These are phyloP conservation scores for Tragelaphus strepsiceros DNA, from an alignment of 2,113 vertebrate species.

Conservation along the genomic window DNA sequence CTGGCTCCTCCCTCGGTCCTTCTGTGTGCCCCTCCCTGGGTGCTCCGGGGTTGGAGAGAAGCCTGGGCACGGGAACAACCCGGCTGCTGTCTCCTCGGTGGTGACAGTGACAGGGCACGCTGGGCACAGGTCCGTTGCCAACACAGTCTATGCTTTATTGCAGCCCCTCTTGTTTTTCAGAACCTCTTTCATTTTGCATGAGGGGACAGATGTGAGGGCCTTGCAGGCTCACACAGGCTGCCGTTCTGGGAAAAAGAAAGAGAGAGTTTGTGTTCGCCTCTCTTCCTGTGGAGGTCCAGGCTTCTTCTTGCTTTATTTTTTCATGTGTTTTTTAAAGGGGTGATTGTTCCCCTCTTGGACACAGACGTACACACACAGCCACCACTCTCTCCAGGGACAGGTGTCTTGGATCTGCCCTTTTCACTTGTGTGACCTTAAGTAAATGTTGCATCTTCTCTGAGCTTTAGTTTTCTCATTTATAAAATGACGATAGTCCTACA, in stretches of 20 bases:
- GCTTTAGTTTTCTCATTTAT: neutral
- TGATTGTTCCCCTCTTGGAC: constrained; percentile 42
- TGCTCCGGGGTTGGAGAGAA: neutral
- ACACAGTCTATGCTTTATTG: constrained; percentile 77
- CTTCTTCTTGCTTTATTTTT: constrained; percentile 23
- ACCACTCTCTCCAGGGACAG: neutral
- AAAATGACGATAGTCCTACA: neutral
- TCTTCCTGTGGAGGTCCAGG: neutral
- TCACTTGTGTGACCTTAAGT: neutral
- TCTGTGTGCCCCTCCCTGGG: neutral
- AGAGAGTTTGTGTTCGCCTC: constrained; percentile 74
- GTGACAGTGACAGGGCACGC: neutral
- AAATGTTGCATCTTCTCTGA: neutral
- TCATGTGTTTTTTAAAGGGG: constrained; percentile 22
- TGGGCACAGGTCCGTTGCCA: constrained; percentile 65
- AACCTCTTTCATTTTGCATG: constrained; percentile 79
- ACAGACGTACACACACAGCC: neutral
- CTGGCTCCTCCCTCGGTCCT: neutral
- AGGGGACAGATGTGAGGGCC: constrained; percentile 82
- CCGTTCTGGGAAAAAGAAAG: constrained; percentile 75
- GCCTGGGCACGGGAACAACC: constrained; percentile 68
- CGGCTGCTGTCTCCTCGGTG: constrained; percentile 66
- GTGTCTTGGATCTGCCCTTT: neutral
- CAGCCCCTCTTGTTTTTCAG: constrained; percentile 76
- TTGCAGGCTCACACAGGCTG: constrained; percentile 76